Conservation (phyloP, 2,797 vertebrate species). For the Uromys caudimaculatus region DNA sequence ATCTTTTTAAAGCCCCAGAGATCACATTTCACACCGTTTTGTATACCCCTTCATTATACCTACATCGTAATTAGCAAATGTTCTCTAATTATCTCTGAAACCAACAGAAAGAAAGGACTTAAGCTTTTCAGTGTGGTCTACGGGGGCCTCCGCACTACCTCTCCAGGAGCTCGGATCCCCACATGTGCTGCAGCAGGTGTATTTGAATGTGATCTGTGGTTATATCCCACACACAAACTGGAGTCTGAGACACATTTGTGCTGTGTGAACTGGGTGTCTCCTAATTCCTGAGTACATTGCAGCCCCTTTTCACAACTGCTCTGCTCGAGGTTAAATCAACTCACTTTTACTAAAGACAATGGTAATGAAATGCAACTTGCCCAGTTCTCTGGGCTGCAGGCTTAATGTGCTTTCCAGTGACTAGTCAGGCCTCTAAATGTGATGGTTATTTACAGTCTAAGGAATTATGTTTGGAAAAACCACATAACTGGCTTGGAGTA, state of each 20-base stretch:
- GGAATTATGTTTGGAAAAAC: conserved; percentile 52
- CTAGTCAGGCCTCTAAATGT: conserved; percentile 47
- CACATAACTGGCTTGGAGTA: not conserved
- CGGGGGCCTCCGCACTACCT: not conserved
- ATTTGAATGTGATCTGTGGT: not conserved
- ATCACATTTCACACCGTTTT: not conserved
- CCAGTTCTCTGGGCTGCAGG: conserved; percentile 49
- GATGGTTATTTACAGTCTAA: conserved; percentile 58
- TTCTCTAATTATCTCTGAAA: conserved; percentile 25
- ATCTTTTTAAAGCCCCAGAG: not conserved
- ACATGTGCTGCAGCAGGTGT: not conserved
- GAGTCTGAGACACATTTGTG: not conserved
- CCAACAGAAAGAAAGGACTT: not conserved
- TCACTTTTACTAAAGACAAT: conserved; percentile 64
- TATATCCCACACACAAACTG: not conserved
- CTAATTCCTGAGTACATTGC: not conserved
- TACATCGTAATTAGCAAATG: conserved; percentile 9
- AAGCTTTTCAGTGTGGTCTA: not conserved
- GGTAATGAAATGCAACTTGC: conserved; percentile 70
- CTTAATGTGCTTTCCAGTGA: conserved; percentile 68
- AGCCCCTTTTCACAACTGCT: conserved; percentile 38
- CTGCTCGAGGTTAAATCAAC: conserved; percentile 65
- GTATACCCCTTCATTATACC: not conserved
- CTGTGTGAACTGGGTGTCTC: not conserved
- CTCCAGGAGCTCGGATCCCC: not conserved